Evolutionary conservation across 2,797 vertebrate species (phyloP), one percentile per base, ranked within the genome.

Genomic region (Hemibagrus guttatus): DNA sequence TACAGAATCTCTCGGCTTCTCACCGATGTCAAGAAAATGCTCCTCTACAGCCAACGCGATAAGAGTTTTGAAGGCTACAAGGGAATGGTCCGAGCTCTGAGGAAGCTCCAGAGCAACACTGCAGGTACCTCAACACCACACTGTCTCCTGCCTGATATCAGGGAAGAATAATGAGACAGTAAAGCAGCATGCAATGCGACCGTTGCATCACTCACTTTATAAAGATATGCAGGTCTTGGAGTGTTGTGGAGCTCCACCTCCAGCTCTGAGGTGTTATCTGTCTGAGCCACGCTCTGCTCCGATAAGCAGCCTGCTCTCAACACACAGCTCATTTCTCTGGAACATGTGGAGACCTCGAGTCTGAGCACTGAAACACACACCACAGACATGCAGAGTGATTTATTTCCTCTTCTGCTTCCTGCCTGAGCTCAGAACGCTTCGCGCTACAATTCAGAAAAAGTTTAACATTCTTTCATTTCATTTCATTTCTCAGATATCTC

Each of bases 1-100:
- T 80, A 76, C 94, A 99, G 98, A 88, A 97, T 99, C 91, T 98
- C 97, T 61, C 97, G 98, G 88, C 93, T 99, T 75, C 96, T 99
- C 91, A 94, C 87, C 0, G 98, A 99, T 86, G 97, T 95, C 89
- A 97, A 95, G 93, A 97, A 97, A 89, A 96, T 99, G 88, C 95
- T 99, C 54, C 84, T 98, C 49, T 99, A 97, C 89, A 96, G 96
- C 86, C 97, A 97, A 91, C 97, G 96, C 42, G 98, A 99, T 91
- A 96, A 94, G 4, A 99, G 97, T 92, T 91, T 97, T n/a, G 96
- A 95, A 84, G 97, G 97, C 88, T 95, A 96, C 88, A 96, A 93
- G 86, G 96, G 95, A 26, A 95, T 99, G 63, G 91, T 98, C 85
- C 94, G 92, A 87, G 97, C 96, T 9, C 93, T 99, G 42, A 95